Evolutionary conservation across 2,888 invertebrate species (phyloP), one percentile per base, ranked within the genome.

Genomic region (Atrina japonica): DNA sequence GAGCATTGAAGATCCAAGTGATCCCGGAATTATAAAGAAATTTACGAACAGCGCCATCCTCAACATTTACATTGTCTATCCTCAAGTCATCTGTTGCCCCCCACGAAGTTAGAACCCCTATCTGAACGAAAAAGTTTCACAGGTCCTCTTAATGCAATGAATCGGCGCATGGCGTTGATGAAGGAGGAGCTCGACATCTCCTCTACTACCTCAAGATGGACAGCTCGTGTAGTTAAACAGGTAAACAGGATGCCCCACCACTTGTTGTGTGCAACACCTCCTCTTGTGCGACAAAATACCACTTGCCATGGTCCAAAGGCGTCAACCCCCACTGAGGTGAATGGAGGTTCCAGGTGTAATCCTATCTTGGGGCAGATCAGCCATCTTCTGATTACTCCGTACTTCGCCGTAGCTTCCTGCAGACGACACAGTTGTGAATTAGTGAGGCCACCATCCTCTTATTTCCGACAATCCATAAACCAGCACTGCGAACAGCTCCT

Each of bases 181-280:
- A 78, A 78, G 0, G 75, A 66, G 2, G 70, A 76, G 16, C 73
- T 65, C 23, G 21, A 60, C 70, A 78, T 69, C 9, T 73, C 71
- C 35, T 75, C 76, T 2, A 80, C 50, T n/a, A 78, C 41, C 47
- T 80, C 74, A 16, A 77, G 77, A 65, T 80, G 80, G 2, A 80
- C 60, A 11, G 73, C 75, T 29, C 75, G 40, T 25, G 56, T 73
- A 14, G 56, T 45, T 21, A 78, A 45, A 50, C 80, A 80, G 11
- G 73, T 71, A 43, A 80, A 78, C 11, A 78, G 7, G 1, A 75
- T 40, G 16, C 7, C 77, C 76, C 75, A 78, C 35, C 76, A 43
- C 52, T 80, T 80, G 11, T 61, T 47, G 3, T 41, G 27, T 18
- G 77, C 70, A 14, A 41, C 56, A 3, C 77, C 68, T 16, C 74